Evolutionary conservation across 2,888 invertebrate species (phyloP), one percentile per base, ranked within the genome.

Genomic region (Entomobrya proxima): DNA sequence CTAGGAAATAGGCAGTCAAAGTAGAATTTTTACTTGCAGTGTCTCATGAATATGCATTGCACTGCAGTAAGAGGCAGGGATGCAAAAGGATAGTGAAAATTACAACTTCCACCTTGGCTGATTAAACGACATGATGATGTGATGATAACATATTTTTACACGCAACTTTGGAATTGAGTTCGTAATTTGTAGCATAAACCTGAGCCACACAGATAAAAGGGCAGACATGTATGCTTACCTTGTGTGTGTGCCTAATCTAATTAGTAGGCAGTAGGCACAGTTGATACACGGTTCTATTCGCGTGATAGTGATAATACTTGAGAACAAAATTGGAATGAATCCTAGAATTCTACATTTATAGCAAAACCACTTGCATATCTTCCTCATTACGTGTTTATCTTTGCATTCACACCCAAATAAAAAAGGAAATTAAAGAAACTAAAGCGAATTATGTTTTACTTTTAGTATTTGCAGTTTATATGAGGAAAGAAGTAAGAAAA

Each of bases 261-360:
- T 61, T 61, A 61, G 61, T 35, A n/a, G n/a, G n/a, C n/a, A 30
- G 58, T 21, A 13, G 21, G 24, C 47, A 32, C 32, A 47, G 52
- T 52, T 5, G 24, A 52, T 52, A 21, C 21, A 4, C 52, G 30
- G 9, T 58, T 9, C n/a, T n/a, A 18, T 52, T 13, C 44, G 13
- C 44, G 6, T n/a, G 18, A 6, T n/a, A 15, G 74, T 52, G 52
- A 75, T 75, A 52, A 75, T n/a, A 24, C n/a, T 32, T 52, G 32
- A 50, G 2, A 44, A 52, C 9, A 11, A 52, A 75, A 75, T 75
- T 52, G 55, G 55, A 52, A 21, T 52, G 61, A 35, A 75, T 32
- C 75, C 75, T 75, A 75, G 75, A 75, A 75, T 75, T 52, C 75
- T 44, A 75, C 32, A 75, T 75, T 61, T 61, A 32, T 35, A 11